phyloP scores from a whole-genome alignment of 2,888 invertebrate genomes.

The Pammene fasciana region DNA sequence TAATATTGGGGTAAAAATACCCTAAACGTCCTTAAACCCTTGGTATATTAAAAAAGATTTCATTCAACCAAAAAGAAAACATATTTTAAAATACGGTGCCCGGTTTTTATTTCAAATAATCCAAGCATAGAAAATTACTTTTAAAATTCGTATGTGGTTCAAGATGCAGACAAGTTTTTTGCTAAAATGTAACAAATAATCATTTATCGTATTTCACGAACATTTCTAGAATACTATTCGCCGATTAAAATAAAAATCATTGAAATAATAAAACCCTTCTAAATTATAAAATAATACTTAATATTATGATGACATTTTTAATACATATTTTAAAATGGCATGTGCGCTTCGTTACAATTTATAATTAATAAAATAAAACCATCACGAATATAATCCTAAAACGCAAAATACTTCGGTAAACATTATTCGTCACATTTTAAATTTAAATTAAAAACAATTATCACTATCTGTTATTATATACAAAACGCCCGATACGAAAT shows the following conservation, averaged over 20 bases:
- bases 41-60: too few relatives aligned
- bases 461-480: constrained; percentile 31
- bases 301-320: too few relatives aligned
- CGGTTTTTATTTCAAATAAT: too few relatives aligned
- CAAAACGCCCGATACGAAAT: constrained; percentile 28
- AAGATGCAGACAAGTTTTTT: not conserved
- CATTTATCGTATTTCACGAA: constrained; percentile 10
- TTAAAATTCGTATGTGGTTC: not conserved
- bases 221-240: not conserved
- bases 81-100: not conserved
- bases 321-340: too few relatives aligned
- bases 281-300: not conserved
- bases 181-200: constrained; percentile 10
- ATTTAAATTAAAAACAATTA: constrained; percentile 29
- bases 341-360: too few relatives aligned
- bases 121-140: not conserved
- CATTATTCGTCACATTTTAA: constrained; percentile 8
- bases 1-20: too few relatives aligned
- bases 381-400: not conserved
- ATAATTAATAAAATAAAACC: too few relatives aligned
- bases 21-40: too few relatives aligned
- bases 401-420: not conserved
- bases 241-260: not conserved
- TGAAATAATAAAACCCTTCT: not conserved
- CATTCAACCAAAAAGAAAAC: not conserved